phyloP scores from a whole-genome alignment of 2,888 invertebrate species.

The Cheilosia vernalis region DNA sequence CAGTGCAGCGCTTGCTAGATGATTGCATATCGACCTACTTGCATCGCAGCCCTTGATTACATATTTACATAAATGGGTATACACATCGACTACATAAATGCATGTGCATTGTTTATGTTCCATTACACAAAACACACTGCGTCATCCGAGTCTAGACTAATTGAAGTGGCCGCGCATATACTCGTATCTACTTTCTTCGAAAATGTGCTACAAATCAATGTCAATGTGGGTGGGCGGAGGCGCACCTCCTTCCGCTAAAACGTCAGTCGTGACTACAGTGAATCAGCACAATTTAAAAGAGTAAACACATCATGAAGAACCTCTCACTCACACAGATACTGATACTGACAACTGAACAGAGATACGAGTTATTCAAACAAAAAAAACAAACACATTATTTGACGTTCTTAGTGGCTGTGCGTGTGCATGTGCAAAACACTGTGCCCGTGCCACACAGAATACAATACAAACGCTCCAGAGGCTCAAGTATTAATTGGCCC shows the following conservation, averaged over 20 bases:
- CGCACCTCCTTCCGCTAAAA: neutral
- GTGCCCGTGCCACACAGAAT: neutral
- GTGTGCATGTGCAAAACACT: slow-evolving; percentile 13
- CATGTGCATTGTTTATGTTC: neutral
- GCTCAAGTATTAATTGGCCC: too few species aligned
- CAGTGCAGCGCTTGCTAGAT: slow-evolving; percentile 28
- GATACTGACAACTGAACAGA: neutral
- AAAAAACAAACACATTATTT: slow-evolving; percentile 18
- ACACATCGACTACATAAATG: neutral
- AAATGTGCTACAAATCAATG: slow-evolving; percentile 16
- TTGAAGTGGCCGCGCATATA: slow-evolving; percentile 5
- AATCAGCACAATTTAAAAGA: slow-evolving; percentile 13
- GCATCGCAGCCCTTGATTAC: slow-evolving; percentile 24
- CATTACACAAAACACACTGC: slow-evolving; percentile 27
- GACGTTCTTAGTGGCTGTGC: slow-evolving; percentile 24
- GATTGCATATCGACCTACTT: slow-evolving; percentile 60
- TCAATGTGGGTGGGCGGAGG: neutral
- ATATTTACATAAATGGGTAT: neutral
- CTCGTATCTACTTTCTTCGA: neutral
- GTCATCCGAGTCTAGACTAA: slow-evolving; percentile 49
- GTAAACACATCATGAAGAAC: slow-evolving; percentile 14
- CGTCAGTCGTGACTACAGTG: neutral
- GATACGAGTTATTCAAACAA: neutral
- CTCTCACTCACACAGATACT: neutral
- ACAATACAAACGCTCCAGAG: slow-evolving; percentile 2